Base-by-base conservation (phyloP, 1,140 invertebrate genomes). In the Drosophila rufa region DNA sequence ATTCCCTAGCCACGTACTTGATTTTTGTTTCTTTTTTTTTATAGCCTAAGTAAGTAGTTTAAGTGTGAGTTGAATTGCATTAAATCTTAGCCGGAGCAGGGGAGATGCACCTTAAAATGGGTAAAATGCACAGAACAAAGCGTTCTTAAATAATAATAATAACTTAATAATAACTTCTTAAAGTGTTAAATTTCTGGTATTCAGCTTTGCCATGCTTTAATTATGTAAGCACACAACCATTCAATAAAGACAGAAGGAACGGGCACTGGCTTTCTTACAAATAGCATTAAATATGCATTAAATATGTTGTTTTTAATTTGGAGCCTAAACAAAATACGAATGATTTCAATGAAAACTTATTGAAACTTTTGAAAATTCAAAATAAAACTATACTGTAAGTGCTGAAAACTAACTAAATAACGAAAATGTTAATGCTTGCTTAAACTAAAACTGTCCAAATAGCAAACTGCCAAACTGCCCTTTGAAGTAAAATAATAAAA, bases 1-100 rank as follows among this genome's bases (percentile, higher is more conserved):
- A 70, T 70, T 70, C 40, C 47, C 42, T 70, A 70, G 67, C 38
- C 14, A 62, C 17, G 15, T 70, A 47, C 27, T 22, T 36, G 30
- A 15, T 19, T 68, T 70, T 70, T 70, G 62, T 70, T 70, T 68
- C 2, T 68, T 68, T 70, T 66, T 67, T 51, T 53, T 67, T 36
- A n/a, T 66, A 68, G 66, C 36, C 46, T 36, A n/a, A 51, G 22
- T 25, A 64, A n/a, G 19, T 68, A 55, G 33, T 3, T 55, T 55
- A 47, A 53, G 60, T 59, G 51, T 56, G 60, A 68, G 64, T 45
- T 11, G 11, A 79, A 53, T 43, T 66, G 40, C 48, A 71, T 75
- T 83, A 55, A 22, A 27, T 19, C 14, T 46, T 43, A 66, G n/a
- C 27, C 40, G 57, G 30, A 66, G 57, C 42, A 22, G 9, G 56